Conservation (phyloP, 2,888 invertebrate species). For the Limnephilus lunatus region DNA sequence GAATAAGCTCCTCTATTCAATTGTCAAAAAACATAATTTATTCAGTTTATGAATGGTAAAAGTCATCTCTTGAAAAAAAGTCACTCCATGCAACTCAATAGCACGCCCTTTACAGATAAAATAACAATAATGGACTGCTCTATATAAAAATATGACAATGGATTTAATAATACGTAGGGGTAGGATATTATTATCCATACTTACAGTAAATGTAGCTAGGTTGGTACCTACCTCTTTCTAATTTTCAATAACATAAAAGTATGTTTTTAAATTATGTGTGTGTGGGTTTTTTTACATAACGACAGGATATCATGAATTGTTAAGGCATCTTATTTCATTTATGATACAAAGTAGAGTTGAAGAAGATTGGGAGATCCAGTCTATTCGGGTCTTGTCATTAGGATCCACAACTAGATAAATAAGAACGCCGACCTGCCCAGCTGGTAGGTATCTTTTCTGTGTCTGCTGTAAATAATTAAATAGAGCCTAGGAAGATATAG, state of each 20-base stretch:
- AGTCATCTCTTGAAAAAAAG: background rate
- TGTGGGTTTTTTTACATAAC: background rate
- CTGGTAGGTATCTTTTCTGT: too few species aligned
- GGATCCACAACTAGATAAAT: too few species aligned
- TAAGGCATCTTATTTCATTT: background rate
- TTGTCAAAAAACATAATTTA: slow-evolving; percentile 37
- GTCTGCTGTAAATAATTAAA: too few species aligned
- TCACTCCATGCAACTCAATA: background rate
- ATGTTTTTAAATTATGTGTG: background rate
- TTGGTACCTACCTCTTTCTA: background rate
- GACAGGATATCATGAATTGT: background rate
- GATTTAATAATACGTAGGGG: background rate
- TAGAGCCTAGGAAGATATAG: too few species aligned
- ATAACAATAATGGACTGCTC: slow-evolving; percentile 20
- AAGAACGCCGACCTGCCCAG: too few species aligned
- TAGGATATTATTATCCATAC: background rate
- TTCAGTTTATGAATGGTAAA: slow-evolving; percentile 33
- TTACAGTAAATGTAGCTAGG: background rate
- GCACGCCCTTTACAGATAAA: slow-evolving; percentile 12
- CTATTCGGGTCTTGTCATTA: too few species aligned
- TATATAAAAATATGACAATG: slow-evolving; percentile 15
- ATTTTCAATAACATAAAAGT: background rate
- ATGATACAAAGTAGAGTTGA: background rate
- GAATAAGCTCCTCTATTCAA: slow-evolving; percentile 29
- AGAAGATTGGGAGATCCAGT: too few species aligned